Conservation (phyloP, 2,113 vertebrate genomes). For the Haemorhous mexicanus region DNA sequence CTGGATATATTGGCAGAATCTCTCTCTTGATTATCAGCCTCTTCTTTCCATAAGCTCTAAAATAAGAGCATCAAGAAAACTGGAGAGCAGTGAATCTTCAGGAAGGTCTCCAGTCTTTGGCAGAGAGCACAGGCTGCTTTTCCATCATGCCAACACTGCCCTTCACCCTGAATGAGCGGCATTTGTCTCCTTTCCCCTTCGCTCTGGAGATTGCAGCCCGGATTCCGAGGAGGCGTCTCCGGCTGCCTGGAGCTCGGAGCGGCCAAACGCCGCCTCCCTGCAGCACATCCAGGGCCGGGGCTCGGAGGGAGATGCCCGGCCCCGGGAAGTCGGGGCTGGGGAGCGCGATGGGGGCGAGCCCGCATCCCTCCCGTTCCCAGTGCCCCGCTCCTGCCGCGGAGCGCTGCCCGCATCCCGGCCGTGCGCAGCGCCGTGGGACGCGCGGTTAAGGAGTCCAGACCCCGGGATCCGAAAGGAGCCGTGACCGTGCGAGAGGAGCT, state of each 20-base stretch:
- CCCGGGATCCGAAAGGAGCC: accelerated
- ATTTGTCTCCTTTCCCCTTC: not conserved
- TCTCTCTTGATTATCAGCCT: not conserved
- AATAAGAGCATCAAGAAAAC: not conserved
- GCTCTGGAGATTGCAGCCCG: not conserved
- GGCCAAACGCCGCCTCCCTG: not conserved
- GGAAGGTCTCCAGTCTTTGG: not conserved
- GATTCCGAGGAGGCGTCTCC: not conserved
- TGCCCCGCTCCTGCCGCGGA: not conserved
- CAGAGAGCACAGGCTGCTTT: not conserved
- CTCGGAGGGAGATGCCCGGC: not conserved
- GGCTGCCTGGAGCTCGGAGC: not conserved
- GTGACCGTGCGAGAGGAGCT: not conserved
- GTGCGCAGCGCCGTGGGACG: not conserved
- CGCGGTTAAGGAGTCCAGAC: slow-evolving; percentile 13
- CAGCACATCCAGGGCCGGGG: not conserved
- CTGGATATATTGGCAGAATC: not conserved
- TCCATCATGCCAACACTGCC: not conserved
- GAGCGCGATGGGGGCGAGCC: not conserved
- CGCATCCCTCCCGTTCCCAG: accelerated
- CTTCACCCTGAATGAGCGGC: not conserved
- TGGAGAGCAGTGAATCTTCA: not conserved
- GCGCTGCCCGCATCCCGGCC: not conserved
- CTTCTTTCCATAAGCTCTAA: not conserved
- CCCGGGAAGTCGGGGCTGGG: not conserved